These are phyloP conservation scores for Donacobius atricapilla DNA, from an alignment of 2,113 vertebrate genomes.

Conservation along the genomic window DNA sequence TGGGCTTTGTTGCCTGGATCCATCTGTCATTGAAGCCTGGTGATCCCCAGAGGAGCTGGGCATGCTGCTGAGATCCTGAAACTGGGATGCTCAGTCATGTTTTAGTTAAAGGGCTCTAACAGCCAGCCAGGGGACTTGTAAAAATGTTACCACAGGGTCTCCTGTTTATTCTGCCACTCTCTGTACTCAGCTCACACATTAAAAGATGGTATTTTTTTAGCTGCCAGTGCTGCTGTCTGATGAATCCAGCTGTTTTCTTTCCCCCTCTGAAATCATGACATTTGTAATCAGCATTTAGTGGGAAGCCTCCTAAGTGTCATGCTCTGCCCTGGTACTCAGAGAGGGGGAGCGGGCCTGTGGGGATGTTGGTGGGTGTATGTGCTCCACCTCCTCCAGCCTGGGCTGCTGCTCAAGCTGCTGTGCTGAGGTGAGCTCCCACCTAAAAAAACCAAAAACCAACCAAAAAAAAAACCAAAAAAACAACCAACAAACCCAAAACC, in stretches of 20 bases:
- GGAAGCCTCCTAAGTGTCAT: background rate
- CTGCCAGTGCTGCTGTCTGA: conserved; percentile 25
- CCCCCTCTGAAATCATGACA: conserved; percentile 18
- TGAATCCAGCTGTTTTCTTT: conserved; percentile 40
- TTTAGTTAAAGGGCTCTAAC: conserved; percentile 46
- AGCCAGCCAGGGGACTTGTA: conserved; percentile 43
- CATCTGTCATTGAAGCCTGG: background rate
- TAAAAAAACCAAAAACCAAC: background rate
- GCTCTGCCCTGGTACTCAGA: background rate
- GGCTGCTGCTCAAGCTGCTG: background rate
- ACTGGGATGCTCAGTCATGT: background rate
- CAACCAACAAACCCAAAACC: too few relatives aligned
- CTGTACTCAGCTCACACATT: conserved; percentile 1
- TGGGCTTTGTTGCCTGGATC: background rate
- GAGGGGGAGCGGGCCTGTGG: background rate
- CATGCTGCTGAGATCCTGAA: background rate
- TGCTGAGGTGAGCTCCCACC: background rate
- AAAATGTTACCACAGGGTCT: conserved; percentile 40
- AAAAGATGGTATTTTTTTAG: conserved; percentile 47
- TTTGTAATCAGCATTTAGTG: background rate
- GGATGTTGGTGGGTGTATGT: background rate
- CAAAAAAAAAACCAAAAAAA: too few relatives aligned
- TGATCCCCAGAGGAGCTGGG: background rate
- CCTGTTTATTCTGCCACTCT: conserved; percentile 20
- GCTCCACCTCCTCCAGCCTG: background rate